Conservation (phyloP, 2,888 invertebrate species). For the Dryobotodes eremita region DNA sequence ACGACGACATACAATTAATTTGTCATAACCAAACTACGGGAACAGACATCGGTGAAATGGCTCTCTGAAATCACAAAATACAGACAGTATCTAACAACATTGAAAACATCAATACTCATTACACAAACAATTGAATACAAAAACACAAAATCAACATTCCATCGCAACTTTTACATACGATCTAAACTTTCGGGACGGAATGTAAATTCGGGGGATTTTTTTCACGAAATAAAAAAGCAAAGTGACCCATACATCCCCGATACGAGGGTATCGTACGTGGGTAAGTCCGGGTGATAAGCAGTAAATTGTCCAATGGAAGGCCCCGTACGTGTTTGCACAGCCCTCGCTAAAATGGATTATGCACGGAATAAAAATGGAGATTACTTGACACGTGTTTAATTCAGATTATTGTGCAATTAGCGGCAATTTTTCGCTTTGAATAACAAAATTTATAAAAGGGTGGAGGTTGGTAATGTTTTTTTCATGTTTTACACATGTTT, state of each 20-base stretch:
- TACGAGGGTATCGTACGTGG: slow-evolving; percentile 65
- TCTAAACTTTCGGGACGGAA: slow-evolving; percentile 60
- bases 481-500: slow-evolving; percentile 20
- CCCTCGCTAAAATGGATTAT: slow-evolving; percentile 43
- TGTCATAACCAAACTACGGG: not conserved
- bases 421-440: slow-evolving; percentile 47
- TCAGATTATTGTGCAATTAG: slow-evolving; percentile 65
- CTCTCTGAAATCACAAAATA: not conserved
- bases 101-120: slow-evolving; percentile 13
- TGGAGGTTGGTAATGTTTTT: not conserved
- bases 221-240: slow-evolving; percentile 46
- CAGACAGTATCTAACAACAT: not conserved
- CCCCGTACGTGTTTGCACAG: slow-evolving; percentile 47
- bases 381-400: slow-evolving; percentile 52
- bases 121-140: slow-evolving; percentile 49
- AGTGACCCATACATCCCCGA: slow-evolving; percentile 57
- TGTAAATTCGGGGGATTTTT: slow-evolving; percentile 56
- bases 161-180: slow-evolving; percentile 55
- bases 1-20: not conserved
- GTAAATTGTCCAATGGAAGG: slow-evolving; percentile 59
- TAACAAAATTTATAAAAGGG: slow-evolving; percentile 37
- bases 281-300: slow-evolving; percentile 53
- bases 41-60: not conserved
- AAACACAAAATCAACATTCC: slow-evolving; percentile 56
- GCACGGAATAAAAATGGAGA: slow-evolving; percentile 58